Evolutionary conservation across 2,797 vertebrate species (phyloP), one percentile per base, ranked within the genome.

Genomic region (Glossophaga mutica): DNA sequence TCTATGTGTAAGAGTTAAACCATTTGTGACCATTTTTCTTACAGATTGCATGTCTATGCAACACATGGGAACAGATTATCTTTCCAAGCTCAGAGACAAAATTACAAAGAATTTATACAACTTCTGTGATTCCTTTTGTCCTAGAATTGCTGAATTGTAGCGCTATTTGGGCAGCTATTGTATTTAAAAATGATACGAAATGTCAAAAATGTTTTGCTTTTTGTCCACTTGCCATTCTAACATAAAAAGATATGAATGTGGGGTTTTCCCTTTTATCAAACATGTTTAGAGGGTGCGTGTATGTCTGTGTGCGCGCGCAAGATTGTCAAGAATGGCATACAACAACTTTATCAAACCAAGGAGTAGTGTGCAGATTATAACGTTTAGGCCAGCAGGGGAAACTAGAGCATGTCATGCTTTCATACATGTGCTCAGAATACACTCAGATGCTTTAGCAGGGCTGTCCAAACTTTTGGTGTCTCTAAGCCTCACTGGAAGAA

Each of bases 1-100:
- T 95, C 74, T 95, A 73, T 91, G 77, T 91, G 50, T 97, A 95
- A 90, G 77, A 90, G 32, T 84, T 82, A 57, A 97, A 22, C 71
- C 96, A 97, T 91, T 65, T 92, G 22, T 84, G 96, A 32, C 73
- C 96, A 37, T 86, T 93, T 73, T 16, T 44, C 57, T 34, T 39
- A 37, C 62, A 48, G 76, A 90, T 94, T 90, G 34, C 46, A 94
- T 79, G 76, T 87, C 68, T 90, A 97, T 86, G 79, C 29, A 79
- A 96, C 95, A 42, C 59, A 79, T 46, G 52, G 88, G 19, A 14
- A 62, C 67, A 19, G 44, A 44, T 65, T 87, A 77, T 52, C 21
- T 96, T 87, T 81, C 26, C 42, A 93, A 93, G 87, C n/a, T 87
- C 34, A 52, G 74, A n/a, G 1, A 21, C 68, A 87, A 76, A 89